Base-by-base conservation (phyloP, 2,797 vertebrate genomes). In the Thaleichthys pacificus region DNA sequence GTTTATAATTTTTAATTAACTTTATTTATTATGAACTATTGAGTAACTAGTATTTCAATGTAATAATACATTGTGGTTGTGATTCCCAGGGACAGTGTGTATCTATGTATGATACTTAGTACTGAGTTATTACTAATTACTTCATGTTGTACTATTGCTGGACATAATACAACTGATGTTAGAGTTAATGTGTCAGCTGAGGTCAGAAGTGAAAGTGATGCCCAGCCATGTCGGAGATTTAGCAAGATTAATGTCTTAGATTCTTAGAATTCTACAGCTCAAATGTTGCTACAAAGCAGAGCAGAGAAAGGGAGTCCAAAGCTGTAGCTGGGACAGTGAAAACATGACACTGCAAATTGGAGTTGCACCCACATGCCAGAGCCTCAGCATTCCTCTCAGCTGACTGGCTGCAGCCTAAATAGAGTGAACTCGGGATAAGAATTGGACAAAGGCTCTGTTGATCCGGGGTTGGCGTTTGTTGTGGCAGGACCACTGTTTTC, bases 301-400 rank as follows among this genome's bases (percentile, higher is more conserved):
- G 14, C 11, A 32, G 26, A 68, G 66, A n/a, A 68, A 19, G 54
- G 17, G 26, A 35, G 51, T 2, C 57, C 66, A 57, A 68, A 51
- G 38, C 5, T 12, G 26, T 26, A 49, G 9, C 22, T 38, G 5
- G 19, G 35, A 22, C 54, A 58, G 30, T 21, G 15, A 75, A 76
- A 77, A 73, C 62, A 81, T 56, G 38, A 26, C 9, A 30, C n/a
- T 32, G 26, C 70, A 35, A 26, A 71, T 24, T 47, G 54, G 49
- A 26, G 58, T n/a, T 21, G 56, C 56, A 22, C 22, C n/a, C 51
- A n/a, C 42, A 21, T 14, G 42, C 63, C 11, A 1, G 42, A n/a
- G 61, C 22, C 5, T 3, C 6, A 11, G 42, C 24, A 30, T 70
- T 49, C 38, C 26, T 26, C 42, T 8, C 38, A 19, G 17, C 24